Conservation (phyloP, 2,888 invertebrate genomes). For the Sturmia bella region DNA sequence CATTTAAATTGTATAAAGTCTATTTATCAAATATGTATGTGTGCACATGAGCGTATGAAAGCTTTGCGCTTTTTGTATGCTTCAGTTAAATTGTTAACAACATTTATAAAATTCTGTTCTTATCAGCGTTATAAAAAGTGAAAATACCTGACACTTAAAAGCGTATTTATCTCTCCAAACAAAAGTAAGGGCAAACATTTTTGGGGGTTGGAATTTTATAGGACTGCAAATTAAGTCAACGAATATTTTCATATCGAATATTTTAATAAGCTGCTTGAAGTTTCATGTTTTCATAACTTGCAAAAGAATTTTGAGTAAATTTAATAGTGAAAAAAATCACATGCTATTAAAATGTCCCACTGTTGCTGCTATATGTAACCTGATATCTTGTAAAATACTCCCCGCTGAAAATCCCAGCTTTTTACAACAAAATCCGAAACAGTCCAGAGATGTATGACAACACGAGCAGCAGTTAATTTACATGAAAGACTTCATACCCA, state of each 20-base stretch:
- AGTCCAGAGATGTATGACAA: slow-evolving; percentile 43
- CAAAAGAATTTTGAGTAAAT: too few relatives aligned
- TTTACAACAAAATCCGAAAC: slow-evolving; percentile 60
- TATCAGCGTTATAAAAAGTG: slow-evolving; percentile 45
- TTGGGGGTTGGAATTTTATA: too few relatives aligned
- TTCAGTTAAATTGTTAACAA: slow-evolving; percentile 56
- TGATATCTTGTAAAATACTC: slow-evolving; percentile 46
- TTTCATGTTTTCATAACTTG: too few relatives aligned
- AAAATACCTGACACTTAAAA: too few relatives aligned
- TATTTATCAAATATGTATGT: not conserved
- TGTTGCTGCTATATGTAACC: slow-evolving; percentile 16
- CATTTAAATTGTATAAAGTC: slow-evolving; percentile 5
- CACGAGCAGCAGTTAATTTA: slow-evolving; percentile 22
- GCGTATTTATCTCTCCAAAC: too few relatives aligned
- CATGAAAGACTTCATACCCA: slow-evolving; percentile 7
- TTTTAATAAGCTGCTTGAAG: too few relatives aligned
- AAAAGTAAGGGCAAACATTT: not conserved
- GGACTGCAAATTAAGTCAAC: too few relatives aligned
- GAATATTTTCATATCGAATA: too few relatives aligned
- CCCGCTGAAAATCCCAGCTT: slow-evolving; percentile 56
- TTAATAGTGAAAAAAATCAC: too few relatives aligned
- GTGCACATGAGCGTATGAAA: not conserved
- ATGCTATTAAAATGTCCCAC: not conserved
- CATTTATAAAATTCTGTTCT: slow-evolving; percentile 58
- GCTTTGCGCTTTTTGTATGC: not conserved